phyloP scores from a whole-genome alignment of 2,113 vertebrate genomes.

The Oreocharis arfaki region DNA sequence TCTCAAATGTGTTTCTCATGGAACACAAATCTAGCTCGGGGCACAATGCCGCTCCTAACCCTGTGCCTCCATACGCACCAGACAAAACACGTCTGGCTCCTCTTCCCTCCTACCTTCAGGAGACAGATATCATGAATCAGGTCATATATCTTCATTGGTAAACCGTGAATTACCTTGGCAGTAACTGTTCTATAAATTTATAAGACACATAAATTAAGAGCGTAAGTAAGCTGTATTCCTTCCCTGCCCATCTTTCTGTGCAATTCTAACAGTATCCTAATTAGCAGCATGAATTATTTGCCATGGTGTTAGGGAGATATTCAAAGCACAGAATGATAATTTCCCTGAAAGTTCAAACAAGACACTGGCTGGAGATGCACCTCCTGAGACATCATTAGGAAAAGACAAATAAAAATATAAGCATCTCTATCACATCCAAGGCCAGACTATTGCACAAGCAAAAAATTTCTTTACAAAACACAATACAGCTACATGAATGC shows the following conservation, averaged over 20 bases:
- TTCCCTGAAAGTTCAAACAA: neutral
- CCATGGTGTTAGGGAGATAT: neutral
- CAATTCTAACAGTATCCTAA: neutral
- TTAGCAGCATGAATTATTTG: constrained; percentile 14
- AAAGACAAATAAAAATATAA: neutral
- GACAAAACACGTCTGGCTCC: neutral
- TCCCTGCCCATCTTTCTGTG: neutral
- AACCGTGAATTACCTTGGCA: neutral
- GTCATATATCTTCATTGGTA: neutral
- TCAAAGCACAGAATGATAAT: neutral
- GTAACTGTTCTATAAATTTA: neutral
- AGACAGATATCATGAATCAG: neutral
- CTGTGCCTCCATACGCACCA: neutral
- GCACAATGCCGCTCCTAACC: neutral
- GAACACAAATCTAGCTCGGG: neutral
- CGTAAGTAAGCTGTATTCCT: neutral
- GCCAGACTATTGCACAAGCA: neutral
- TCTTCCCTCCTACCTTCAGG: neutral
- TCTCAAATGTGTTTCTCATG: neutral
- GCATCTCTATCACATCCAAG: neutral
- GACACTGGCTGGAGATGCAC: neutral
- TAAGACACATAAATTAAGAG: neutral
- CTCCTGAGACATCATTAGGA: neutral
- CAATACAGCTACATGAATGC: neutral
- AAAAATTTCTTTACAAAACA: neutral